Conservation (phyloP, 2,797 vertebrate species). For the Gymnodraco acuticeps region DNA sequence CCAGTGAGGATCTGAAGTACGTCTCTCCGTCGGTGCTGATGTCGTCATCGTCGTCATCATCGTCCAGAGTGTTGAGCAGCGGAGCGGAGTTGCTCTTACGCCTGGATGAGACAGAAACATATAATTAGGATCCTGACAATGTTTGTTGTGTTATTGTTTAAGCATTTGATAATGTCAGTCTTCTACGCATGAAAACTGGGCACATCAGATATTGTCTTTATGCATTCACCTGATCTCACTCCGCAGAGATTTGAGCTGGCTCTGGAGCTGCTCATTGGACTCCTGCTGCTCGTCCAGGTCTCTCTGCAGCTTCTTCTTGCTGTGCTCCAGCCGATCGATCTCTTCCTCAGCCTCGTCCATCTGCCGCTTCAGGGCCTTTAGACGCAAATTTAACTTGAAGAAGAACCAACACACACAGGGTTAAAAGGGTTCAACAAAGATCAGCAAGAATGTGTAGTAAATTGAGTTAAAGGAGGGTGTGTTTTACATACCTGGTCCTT, state of each 20-base stretch:
- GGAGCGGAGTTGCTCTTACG: constrained; percentile 90
- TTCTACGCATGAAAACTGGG: not conserved
- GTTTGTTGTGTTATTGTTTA: not conserved
- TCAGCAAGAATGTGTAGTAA: not conserved
- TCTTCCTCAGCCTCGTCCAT: constrained; percentile 97
- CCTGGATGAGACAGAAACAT: constrained; percentile 70
- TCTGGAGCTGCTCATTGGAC: constrained; percentile 93
- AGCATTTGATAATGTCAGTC: not conserved
- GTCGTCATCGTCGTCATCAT: constrained; percentile 88
- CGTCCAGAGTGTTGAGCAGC: constrained; percentile 87
- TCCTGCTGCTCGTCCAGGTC: constrained; percentile 96
- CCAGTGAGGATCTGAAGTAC: constrained; percentile 89
- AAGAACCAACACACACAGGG: not conserved
- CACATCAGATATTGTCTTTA: too few relatives aligned
- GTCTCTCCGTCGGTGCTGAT: constrained; percentile 93
- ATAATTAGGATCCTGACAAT: not conserved
- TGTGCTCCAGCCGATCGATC: constrained; percentile 94
- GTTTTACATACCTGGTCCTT: constrained; percentile 92
- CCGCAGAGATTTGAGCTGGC: constrained; percentile 89
- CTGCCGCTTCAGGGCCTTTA: constrained; percentile 97
- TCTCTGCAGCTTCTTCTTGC: constrained; percentile 96
- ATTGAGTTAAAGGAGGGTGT: not conserved
- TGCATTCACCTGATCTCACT: constrained; percentile 89
- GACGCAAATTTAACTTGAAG: constrained; percentile 91
- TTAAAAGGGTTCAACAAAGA: constrained; percentile 15